phyloP scores from a whole-genome alignment of 2,888 invertebrate species.

The Nemotelus nigrinus region DNA sequence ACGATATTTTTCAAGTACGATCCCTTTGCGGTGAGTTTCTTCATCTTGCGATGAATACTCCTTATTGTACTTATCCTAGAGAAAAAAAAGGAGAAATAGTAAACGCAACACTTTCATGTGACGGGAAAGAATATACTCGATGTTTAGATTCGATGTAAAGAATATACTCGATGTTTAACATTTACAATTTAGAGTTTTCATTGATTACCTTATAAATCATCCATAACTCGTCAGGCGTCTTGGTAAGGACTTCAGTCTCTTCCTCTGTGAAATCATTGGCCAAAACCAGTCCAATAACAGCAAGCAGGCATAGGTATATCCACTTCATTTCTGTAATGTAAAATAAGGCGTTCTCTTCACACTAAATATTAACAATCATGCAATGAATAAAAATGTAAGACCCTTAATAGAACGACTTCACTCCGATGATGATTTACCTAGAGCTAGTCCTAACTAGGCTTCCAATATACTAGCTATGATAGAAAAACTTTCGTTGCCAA shows the following conservation, averaged over 20 bases:
- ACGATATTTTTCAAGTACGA: constrained; percentile 27
- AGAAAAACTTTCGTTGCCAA: too few relatives aligned
- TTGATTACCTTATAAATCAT: constrained; percentile 17
- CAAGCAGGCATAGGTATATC: neutral
- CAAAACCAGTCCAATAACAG: constrained; percentile 12
- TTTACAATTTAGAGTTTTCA: too few relatives aligned
- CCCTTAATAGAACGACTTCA: too few relatives aligned
- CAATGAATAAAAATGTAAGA: too few relatives aligned
- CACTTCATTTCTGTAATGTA: constrained; percentile 26
- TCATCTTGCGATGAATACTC: constrained; percentile 18
- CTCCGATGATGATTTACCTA: too few relatives aligned
- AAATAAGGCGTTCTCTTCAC: too few relatives aligned
- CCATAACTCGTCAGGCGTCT: constrained; percentile 33
- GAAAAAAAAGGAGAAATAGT: neutral
- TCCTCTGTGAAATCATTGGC: constrained; percentile 25
- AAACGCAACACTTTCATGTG: too few relatives aligned
- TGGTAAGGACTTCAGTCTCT: constrained; percentile 23
- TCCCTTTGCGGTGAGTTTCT: constrained; percentile 23
- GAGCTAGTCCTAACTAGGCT: too few relatives aligned
- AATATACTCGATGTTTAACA: neutral
- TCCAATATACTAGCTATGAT: too few relatives aligned
- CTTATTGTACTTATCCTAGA: constrained; percentile 19
- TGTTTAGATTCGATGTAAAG: neutral
- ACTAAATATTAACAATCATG: too few relatives aligned
- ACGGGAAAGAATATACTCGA: too few relatives aligned